A percentile compares a stretch with the other conserved stretches of the same genome.
These are phyloP conservation scores for Coelopa pilipes DNA, from an alignment of 2,888 invertebrate genomes.

Conservation along the genomic window DNA sequence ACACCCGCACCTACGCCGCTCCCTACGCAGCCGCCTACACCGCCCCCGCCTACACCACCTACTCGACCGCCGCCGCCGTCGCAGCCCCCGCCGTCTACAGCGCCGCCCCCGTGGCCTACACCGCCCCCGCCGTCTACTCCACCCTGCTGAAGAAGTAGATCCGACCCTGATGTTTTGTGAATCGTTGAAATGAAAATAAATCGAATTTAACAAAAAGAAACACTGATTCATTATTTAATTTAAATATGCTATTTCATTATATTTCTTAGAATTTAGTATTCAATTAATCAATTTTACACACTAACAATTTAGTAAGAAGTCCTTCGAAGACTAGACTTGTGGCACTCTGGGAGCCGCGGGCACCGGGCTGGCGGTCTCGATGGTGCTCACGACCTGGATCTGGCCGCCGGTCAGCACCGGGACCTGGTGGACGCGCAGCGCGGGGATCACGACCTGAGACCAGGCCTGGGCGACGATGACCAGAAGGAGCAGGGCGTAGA, in stretches of 20 bases:
- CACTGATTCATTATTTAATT: not conserved
- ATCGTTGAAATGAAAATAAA: not conserved
- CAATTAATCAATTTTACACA: not conserved
- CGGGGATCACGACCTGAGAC: slow-evolving; percentile 20
- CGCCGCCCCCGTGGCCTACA: not conserved
- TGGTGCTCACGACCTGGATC: slow-evolving; percentile 10
- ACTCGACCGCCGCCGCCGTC: slow-evolving; percentile 41
- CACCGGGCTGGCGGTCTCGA: slow-evolving; percentile 10
- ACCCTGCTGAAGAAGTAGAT: slow-evolving; percentile 19
- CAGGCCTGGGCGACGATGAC: slow-evolving; percentile 7
- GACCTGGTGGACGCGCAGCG: slow-evolving; percentile 3
- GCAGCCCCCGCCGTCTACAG: not conserved
- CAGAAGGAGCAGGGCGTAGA: not conserved
- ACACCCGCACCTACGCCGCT: slow-evolving; percentile 45
- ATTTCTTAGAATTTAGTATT: not conserved
- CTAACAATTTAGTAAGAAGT: too few relatives aligned
- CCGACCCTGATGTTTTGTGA: not conserved
- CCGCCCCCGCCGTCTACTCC: slow-evolving; percentile 10
- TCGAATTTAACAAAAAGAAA: not conserved
- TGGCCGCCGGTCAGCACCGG: slow-evolving; percentile 10
- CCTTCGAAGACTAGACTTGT: not conserved
- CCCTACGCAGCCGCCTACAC: not conserved
- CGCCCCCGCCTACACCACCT: slow-evolving; percentile 37
- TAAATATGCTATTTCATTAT: not conserved
- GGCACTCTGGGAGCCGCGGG: not conserved